Conservation (phyloP, 1,140 invertebrate species). For the Drosophila biarmipes region DNA sequence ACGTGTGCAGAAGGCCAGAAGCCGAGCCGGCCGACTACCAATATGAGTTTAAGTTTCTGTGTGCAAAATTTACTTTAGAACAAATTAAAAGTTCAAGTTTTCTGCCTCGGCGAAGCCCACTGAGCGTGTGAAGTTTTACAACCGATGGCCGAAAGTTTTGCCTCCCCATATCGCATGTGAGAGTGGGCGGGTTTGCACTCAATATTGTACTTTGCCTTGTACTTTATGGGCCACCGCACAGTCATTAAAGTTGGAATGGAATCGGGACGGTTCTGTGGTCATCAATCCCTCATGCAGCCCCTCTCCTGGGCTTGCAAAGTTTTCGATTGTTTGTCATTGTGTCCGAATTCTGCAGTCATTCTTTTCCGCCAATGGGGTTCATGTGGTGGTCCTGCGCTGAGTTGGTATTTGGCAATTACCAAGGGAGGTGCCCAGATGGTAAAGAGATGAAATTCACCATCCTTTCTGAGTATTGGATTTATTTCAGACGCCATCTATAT, state of each 20-base stretch:
- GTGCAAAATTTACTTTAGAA: conserved; percentile 72
- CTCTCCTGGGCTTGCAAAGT: conserved; percentile 30
- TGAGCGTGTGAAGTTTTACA: conserved; percentile 72
- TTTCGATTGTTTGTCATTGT: conserved; percentile 64
- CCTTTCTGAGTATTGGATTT: too few species aligned
- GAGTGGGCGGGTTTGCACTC: conserved; percentile 42
- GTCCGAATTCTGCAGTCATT: conserved; percentile 7
- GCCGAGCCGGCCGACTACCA: conserved; percentile 34
- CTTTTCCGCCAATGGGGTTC: conserved; percentile 3
- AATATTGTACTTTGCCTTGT: conserved; percentile 73
- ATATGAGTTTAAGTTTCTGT: conserved; percentile 63
- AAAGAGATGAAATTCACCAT: too few species aligned
- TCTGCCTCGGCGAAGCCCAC: conserved; percentile 46
- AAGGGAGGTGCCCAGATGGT: conserved; percentile 33
- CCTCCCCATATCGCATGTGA: conserved; percentile 14
- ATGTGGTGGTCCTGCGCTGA: conserved; percentile 27
- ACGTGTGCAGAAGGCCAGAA: too few species aligned
- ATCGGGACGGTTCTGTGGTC: conserved; percentile 40
- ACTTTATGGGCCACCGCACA: conserved; percentile 73
- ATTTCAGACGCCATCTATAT: too few species aligned
- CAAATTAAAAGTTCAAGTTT: conserved; percentile 76
- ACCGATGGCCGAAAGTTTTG: conserved; percentile 64
- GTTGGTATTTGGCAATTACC: conserved; percentile 58
- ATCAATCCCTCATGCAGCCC: conserved; percentile 12
- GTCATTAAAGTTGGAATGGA: conserved; percentile 74